A percentile compares a stretch with the other conserved stretches of the same genome.
phyloP scores from a whole-genome alignment of 2,113 vertebrate genomes.

The Monarcha castaneiventris region DNA sequence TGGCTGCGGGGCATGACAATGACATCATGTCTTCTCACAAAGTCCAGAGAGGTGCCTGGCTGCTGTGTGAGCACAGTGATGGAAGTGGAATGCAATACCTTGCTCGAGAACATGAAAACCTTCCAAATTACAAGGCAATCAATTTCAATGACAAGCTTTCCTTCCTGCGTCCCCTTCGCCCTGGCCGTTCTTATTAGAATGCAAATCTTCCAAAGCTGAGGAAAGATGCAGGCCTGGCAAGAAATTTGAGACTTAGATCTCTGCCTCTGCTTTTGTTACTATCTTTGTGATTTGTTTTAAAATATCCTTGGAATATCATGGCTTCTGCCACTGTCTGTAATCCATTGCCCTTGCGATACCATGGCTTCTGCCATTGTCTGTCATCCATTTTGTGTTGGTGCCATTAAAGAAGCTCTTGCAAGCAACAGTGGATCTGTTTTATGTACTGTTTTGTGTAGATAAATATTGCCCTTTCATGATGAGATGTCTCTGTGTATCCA shows the following conservation, averaged over 20 bases:
- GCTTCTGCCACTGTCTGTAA: background rate
- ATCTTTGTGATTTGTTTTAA: background rate
- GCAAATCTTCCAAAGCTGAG: background rate
- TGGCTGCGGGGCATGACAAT: background rate
- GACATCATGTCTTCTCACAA: conserved; percentile 10
- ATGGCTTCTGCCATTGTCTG: background rate
- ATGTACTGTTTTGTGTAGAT: background rate
- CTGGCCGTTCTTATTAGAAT: background rate
- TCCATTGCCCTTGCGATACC: background rate
- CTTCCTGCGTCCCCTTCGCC: conserved; percentile 1
- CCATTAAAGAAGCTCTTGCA: background rate
- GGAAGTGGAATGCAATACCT: background rate
- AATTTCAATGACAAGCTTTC: background rate
- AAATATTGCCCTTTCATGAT: background rate
- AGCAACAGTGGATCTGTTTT: background rate
- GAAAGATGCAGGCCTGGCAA: background rate
- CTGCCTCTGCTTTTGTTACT: background rate
- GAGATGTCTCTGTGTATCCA: background rate
- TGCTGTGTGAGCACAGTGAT: background rate
- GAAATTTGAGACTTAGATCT: background rate
- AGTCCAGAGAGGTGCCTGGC: conserved; percentile 34
- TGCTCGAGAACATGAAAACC: background rate
- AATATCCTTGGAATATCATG: rapidly evolving
- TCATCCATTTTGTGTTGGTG: background rate
- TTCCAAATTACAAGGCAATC: conserved; percentile 8